Conservation (phyloP, 2,797 vertebrate genomes). For the Hapalemur alaotrensis region DNA sequence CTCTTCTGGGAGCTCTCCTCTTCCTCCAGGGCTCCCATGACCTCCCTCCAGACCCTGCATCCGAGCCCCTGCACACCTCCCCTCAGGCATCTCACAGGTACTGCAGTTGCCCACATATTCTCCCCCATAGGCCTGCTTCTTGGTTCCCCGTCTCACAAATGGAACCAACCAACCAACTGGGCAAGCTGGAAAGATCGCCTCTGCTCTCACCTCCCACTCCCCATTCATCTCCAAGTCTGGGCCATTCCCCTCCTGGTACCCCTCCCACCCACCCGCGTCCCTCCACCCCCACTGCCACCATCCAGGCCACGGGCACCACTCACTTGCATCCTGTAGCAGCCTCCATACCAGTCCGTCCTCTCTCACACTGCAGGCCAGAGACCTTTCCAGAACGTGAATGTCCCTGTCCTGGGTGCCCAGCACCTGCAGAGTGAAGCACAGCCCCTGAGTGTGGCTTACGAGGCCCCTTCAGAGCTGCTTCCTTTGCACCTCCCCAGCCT, state of each 20-base stretch:
- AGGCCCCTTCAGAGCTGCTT: neutral
- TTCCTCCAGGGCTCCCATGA: neutral
- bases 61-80: neutral
- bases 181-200: neutral
- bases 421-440: neutral
- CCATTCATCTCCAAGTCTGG: neutral
- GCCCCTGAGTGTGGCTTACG: neutral
- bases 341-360: neutral
- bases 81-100: rapidly evolving
- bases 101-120: neutral
- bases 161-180: neutral
- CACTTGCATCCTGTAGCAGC: neutral
- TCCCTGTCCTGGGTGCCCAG: neutral
- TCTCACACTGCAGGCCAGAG: neutral
- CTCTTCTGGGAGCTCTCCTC: neutral
- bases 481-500: neutral
- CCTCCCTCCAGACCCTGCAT: neutral
- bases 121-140: neutral
- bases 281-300: neutral
- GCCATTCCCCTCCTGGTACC: neutral
- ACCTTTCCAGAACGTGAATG: neutral
- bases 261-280: too few relatives aligned
- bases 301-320: neutral
- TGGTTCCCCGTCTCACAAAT: neutral
- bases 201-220: neutral